phyloP scores from a whole-genome alignment of 2,797 vertebrate species.

The Spinus pinus region DNA sequence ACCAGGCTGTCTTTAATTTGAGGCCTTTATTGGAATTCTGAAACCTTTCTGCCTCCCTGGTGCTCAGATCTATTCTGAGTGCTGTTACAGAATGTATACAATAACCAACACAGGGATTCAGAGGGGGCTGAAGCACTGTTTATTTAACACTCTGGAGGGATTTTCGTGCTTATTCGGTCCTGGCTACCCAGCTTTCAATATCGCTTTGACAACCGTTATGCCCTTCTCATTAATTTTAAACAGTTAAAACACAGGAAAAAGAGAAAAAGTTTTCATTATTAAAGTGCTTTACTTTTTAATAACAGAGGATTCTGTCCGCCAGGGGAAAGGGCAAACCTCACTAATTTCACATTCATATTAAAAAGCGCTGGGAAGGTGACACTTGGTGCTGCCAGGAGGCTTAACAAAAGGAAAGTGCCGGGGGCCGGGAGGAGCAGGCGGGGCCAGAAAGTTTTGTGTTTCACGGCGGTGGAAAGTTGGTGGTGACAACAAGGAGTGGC shows the following conservation, averaged over 20 bases:
- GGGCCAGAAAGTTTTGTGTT: conserved; percentile 65
- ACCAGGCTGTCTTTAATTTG: conserved; percentile 87
- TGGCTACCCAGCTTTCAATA: conserved; percentile 86
- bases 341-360: conserved; percentile 86
- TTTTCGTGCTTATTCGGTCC: conserved; percentile 87
- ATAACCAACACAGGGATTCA: conserved; percentile 90
- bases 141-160: conserved; percentile 98
- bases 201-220: conserved; percentile 93
- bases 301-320: conserved; percentile 87
- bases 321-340: conserved; percentile 85
- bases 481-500: conserved; percentile 60
- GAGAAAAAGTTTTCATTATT: conserved; percentile 94
- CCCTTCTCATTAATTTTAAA: conserved; percentile 95
- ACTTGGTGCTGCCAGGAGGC: conserved; percentile 69
- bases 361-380: conserved; percentile 81
- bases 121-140: conserved; percentile 91
- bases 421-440: conserved; percentile 23
- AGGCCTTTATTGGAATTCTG: conserved; percentile 88
- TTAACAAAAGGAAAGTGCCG: conserved; percentile 69
- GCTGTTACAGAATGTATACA: conserved; percentile 95
- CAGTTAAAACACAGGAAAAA: conserved; percentile 86
- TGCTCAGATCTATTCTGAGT: conserved; percentile 95
- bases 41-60: conserved; percentile 83
- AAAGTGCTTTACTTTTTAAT: conserved; percentile 94
- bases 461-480: conserved; percentile 52